Evolutionary conservation across 2,113 vertebrate genomes (phyloP).

Genomic region (Pavo muticus): DNA sequence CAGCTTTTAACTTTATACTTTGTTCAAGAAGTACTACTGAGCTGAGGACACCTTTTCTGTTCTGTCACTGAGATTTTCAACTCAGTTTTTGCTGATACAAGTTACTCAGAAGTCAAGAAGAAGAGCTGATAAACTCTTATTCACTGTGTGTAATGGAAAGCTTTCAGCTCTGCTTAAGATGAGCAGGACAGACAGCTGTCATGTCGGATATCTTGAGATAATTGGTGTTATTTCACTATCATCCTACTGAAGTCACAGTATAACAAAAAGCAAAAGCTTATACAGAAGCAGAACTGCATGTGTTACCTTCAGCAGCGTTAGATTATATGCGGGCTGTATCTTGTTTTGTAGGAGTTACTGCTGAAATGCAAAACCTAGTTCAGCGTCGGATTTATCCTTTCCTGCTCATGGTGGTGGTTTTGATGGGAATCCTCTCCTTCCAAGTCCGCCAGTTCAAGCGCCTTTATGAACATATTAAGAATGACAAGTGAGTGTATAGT

Average conservation of each 20-base stretch:
- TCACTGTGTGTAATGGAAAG: not conserved
- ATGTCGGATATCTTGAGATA: not conserved
- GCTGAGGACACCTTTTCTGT: not conserved
- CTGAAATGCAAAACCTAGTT: slow-evolving; percentile 97
- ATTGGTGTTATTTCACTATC: not conserved
- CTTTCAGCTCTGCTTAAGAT: not conserved
- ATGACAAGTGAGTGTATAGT: slow-evolving; percentile 90
- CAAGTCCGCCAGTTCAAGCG: slow-evolving; percentile 99
- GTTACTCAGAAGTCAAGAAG: not conserved
- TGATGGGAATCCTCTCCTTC: slow-evolving; percentile 96
- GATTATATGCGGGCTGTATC: not conserved
- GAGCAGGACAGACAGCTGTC: not conserved
- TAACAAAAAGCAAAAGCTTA: not conserved
- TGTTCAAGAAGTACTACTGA: not conserved
- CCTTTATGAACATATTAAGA: slow-evolving; percentile 99
- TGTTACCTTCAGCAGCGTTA: not conserved
- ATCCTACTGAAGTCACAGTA: not conserved
- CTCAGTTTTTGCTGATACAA: not conserved
- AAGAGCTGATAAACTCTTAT: not conserved
- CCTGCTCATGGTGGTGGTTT: slow-evolving; percentile 94
- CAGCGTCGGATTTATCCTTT: slow-evolving; percentile 98
- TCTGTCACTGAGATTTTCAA: not conserved
- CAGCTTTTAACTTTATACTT: not conserved
- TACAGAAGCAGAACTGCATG: not conserved
- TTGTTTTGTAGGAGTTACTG: slow-evolving; percentile 86